Evolutionary conservation across 2,888 invertebrate genomes (phyloP), one percentile per base, ranked within the genome.

Genomic region (Diaprepes abbreviatus): DNA sequence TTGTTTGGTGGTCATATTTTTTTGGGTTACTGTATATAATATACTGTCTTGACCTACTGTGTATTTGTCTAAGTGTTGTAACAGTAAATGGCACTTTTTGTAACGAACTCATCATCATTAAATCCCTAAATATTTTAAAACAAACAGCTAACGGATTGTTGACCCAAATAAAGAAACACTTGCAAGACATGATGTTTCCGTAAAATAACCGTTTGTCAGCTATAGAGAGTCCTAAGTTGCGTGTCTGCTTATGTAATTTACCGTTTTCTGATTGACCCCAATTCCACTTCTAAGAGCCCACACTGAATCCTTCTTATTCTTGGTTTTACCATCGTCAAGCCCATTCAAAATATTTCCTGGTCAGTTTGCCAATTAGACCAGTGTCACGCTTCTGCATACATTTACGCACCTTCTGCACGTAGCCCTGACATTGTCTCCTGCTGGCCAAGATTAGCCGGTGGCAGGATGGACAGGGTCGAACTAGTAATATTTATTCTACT

Each of bases 261-360:
- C 70, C 70, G 70, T 71, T 71, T 43, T 63, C 43, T 63, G 66
- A 71, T 71, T 66, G 70, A 71, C 70, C 70, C 33, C 63, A 71
- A 66, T 71, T 63, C 33, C n/a, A 57, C 60, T 33, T 52, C 38
- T 52, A 57, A 57, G 57, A 65, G 48, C 58, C 38, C 16, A 31
- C 38, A 66, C 58, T 50, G 66, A 66, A 50, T 66, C 66, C 38
- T 19, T 55, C 33, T 58, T 65, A 33, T 43, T 66, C 50, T 48
- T 40, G 24, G 28, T 58, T 66, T 58, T 57, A 66, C 35, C 69
- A 60, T 58, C 66, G 66, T 59, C 66, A 70, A 55, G 54, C 54
- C 60, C 65, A 60, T 62, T 70, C 64, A 63, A 65, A 66, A 66
- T 63, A 66, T 65, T 70, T 70, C 65, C 70, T 66, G 70, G 60